Conservation (phyloP, 2,888 invertebrate genomes). For the Acrocyrtus sp. region DNA sequence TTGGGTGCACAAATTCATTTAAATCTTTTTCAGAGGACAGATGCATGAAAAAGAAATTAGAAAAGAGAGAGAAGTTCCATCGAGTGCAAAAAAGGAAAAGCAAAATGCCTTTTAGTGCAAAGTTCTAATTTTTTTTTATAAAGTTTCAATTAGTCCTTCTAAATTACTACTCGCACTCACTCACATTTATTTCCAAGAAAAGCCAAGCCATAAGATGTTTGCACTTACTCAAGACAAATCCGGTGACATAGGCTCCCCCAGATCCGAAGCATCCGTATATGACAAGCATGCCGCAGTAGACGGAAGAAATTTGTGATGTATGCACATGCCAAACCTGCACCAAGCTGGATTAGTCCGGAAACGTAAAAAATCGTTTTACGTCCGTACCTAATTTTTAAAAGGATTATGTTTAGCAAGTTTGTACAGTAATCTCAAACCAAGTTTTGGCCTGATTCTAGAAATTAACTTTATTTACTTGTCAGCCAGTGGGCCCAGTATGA, state of each 20-base stretch:
- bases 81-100: constrained; percentile 19
- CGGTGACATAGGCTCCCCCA: constrained; percentile 78
- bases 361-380: constrained; percentile 82
- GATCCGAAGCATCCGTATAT: constrained; percentile 85
- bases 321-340: constrained; percentile 78
- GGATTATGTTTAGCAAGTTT: constrained; percentile 73
- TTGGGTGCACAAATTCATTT: background rate
- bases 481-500: constrained; percentile 80
- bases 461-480: constrained; percentile 72
- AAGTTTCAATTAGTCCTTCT: too few relatives aligned
- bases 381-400: constrained; percentile 80
- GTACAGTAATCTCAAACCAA: too few relatives aligned
- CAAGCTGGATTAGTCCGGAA: constrained; percentile 78
- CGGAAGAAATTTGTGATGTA: constrained; percentile 74
- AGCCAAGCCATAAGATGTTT: too few relatives aligned
- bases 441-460: too few relatives aligned
- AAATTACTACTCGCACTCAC: too few relatives aligned
- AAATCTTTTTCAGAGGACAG: background rate
- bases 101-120: too few relatives aligned
- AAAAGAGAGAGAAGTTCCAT: constrained; percentile 5
- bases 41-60: background rate
- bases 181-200: too few relatives aligned
- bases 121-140: too few relatives aligned
- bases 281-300: constrained; percentile 68
- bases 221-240: constrained; percentile 69